Base-by-base conservation (phyloP, 2,888 invertebrate genomes). In the Pseudococcus viburni region DNA sequence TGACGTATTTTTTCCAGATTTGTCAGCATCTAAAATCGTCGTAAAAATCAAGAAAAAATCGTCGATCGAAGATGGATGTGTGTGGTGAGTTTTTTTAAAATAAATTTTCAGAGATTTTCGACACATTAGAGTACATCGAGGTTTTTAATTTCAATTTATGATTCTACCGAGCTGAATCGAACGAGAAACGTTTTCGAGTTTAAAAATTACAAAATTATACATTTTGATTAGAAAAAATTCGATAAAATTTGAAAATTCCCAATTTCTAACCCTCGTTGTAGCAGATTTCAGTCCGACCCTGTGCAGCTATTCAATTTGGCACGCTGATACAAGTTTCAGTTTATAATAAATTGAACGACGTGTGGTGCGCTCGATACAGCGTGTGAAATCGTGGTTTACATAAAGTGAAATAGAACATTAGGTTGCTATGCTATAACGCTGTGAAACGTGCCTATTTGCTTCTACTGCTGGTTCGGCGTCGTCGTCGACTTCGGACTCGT, bases 401-500 rank as follows among this genome's bases (percentile, higher is more conserved):
- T 46, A 83, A 46, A 83, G 80, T 46, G 46, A 83, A 83, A 46
- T 83, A 83, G 80, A 83, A 83, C 80, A 46, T 73, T 73, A 73
- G 73, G 73, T 73, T 33, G 73, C 73, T 73, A 33, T 64, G 64
- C 64, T 64, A 64, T 73, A 73, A 73, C 33, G 73, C 73, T 73
- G 33, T 33, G 73, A 73, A 73, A 73, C 73, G 73, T 73, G 73
- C 73, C 73, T 73, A 33, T 73, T 73, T 33, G 73, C 33, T 33
- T 73, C 33, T 73, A 17, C 39, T 12, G 73, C 33, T 73, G 17
- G 33, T 17, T 73, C 33, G 73, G 73, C 73, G 33, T 73, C 64
- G 64, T 22, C 64, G 64, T 64, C 8, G 19, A 3, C 51, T 12
- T 15, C 59, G 22, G 1, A 64, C 64, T 64, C 64, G 64, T 64